These are phyloP conservation scores for Diphyllodes magnificus DNA, from an alignment of 2,113 vertebrate species.

Conservation along the genomic window DNA sequence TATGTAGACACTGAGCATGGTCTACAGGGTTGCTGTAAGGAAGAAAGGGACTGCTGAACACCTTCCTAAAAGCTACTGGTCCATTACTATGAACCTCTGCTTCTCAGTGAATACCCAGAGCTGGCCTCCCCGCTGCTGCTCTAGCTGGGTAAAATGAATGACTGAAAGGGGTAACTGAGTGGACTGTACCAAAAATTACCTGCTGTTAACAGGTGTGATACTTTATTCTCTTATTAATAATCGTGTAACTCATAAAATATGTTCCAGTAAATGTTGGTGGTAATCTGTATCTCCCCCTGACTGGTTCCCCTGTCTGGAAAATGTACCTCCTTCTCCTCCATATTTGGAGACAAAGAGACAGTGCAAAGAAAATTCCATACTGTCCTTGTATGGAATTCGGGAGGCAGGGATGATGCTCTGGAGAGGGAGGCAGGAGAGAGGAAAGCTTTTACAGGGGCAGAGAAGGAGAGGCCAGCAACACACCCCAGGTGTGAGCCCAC, in stretches of 20 bases:
- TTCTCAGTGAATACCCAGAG: not conserved
- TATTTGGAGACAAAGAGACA: not conserved
- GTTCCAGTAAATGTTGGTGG: not conserved
- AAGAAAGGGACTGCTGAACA: not conserved
- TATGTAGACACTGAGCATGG: not conserved
- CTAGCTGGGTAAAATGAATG: not conserved
- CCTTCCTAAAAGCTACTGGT: not conserved
- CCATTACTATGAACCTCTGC: not conserved
- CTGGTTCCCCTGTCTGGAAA: not conserved
- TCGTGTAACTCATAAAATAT: not conserved
- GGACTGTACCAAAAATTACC: not conserved
- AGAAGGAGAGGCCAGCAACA: not conserved
- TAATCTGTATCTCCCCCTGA: not conserved
- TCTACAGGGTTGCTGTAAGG: not conserved
- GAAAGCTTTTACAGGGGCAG: not conserved
- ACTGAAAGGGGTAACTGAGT: not conserved
- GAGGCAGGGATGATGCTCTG: not conserved
- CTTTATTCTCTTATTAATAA: not conserved
- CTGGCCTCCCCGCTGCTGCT: not conserved
- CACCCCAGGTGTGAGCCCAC: not conserved
- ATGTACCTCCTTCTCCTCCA: not conserved
- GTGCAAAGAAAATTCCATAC: not conserved
- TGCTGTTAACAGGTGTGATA: not conserved
- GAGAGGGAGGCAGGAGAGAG: not conserved
- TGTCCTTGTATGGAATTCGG: not conserved